Evolutionary conservation across 92 coral and sea anemone genomes (phyloP).

Genomic region (Epizoanthus stellaris): DNA sequence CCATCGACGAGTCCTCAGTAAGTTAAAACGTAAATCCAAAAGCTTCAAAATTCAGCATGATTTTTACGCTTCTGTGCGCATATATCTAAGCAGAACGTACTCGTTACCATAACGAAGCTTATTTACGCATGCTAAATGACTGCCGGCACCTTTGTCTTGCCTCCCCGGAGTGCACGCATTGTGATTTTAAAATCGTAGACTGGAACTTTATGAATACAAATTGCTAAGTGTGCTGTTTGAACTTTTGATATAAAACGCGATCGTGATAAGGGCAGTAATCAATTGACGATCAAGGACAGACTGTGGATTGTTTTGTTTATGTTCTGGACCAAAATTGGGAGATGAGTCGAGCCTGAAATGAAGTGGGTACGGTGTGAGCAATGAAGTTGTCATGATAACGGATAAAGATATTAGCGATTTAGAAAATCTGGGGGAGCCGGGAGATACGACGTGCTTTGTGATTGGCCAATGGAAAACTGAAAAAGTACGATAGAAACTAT

Average conservation of each 20-base stretch:
- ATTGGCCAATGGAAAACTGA: too few relatives aligned
- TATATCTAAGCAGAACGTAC: not conserved
- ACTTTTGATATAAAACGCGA: not conserved
- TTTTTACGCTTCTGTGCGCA: conserved; percentile 18
- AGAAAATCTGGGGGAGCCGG: too few relatives aligned
- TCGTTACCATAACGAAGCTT: not conserved
- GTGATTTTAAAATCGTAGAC: not conserved
- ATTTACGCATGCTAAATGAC: not conserved
- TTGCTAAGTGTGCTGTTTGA: not conserved
- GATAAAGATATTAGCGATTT: too few relatives aligned
- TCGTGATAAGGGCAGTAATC: not conserved
- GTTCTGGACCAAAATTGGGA: too few relatives aligned
- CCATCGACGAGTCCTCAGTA: not conserved
- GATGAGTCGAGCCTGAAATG: too few relatives aligned
- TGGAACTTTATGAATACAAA: conserved; percentile 8
- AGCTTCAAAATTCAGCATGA: not conserved
- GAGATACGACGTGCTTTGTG: too few relatives aligned
- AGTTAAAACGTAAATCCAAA: not conserved
- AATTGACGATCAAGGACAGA: too few relatives aligned
- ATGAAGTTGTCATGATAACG: too few relatives aligned
- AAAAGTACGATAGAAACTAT: too few relatives aligned
- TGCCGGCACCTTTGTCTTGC: conserved; percentile 8
- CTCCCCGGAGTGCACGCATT: conserved; percentile 1
- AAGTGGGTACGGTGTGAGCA: too few relatives aligned
- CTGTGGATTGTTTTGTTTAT: too few relatives aligned